Evolutionary conservation across 2,797 vertebrate species (phyloP).

Genomic region (Gymnocypris eckloni): DNA sequence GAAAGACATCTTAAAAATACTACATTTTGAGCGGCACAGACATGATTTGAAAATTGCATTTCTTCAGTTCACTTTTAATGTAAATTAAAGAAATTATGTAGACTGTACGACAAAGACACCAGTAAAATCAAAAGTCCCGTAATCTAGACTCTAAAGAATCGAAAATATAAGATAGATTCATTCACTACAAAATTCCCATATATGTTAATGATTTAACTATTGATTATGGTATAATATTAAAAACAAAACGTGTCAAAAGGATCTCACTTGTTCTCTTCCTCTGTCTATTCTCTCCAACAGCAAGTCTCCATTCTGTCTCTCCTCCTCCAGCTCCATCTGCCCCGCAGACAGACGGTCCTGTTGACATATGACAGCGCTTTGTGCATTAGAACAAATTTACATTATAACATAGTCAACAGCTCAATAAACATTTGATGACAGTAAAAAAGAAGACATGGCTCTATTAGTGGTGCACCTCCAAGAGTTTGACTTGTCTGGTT

Average conservation of each 20-base stretch:
- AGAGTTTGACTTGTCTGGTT: slow-evolving; percentile 83
- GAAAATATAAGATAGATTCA: not conserved
- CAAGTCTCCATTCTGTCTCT: slow-evolving; percentile 89
- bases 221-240: not conserved
- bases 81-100: not conserved
- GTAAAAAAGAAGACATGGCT: not conserved
- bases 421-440: not conserved
- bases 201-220: not conserved
- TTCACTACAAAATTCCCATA: not conserved
- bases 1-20: not conserved
- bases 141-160: not conserved
- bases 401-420: not conserved
- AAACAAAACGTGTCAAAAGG: not conserved
- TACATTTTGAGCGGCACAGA: not conserved
- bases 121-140: not conserved
- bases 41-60: not conserved
- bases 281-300: slow-evolving; percentile 89
- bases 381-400: not conserved
- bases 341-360: slow-evolving; percentile 90
- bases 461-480: slow-evolving; percentile 82
- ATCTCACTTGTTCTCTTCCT: slow-evolving; percentile 91
- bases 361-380: slow-evolving; percentile 18
- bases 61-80: not conserved
- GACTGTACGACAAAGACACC: not conserved
- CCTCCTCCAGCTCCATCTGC: slow-evolving; percentile 94